A percentile compares a stretch with the other conserved stretches of the same genome.
phyloP scores from a whole-genome alignment of 2,113 vertebrate species.

The Perccottus glenii region DNA sequence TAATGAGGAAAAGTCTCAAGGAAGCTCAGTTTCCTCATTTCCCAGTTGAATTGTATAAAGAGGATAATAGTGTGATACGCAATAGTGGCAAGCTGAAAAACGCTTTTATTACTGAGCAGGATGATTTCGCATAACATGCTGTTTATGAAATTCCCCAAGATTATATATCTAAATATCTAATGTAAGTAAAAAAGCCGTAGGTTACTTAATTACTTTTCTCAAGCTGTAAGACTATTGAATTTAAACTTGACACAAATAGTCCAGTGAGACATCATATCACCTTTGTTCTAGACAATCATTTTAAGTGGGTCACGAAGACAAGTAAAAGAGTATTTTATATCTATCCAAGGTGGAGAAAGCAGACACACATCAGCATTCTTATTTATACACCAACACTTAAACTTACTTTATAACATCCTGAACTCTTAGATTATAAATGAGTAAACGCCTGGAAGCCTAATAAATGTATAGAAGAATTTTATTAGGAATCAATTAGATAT shows the following conservation, averaged over 20 bases:
- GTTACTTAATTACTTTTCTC: background rate
- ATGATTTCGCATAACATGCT: background rate
- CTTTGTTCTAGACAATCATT: slow-evolving; percentile 34
- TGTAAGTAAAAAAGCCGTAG: background rate
- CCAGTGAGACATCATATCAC: slow-evolving; percentile 21
- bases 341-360: slow-evolving; percentile 15
- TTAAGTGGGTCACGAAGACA: slow-evolving; percentile 49
- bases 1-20: slow-evolving; percentile 24
- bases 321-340: slow-evolving; percentile 13
- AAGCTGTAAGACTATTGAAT: slow-evolving; percentile 13
- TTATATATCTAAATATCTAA: too few relatives aligned
- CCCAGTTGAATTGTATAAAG: slow-evolving; percentile 7
- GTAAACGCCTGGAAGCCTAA: too few relatives aligned
- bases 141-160: background rate
- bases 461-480: too few relatives aligned
- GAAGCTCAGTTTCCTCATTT: slow-evolving; percentile 8
- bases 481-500: too few relatives aligned
- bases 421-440: too few relatives aligned
- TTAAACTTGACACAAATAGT: slow-evolving; percentile 34
- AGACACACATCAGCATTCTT: background rate
- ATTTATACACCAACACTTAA: background rate
- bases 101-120: background rate
- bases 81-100: background rate
- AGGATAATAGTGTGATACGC: background rate
- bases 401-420: background rate